Evolutionary conservation across 2,797 vertebrate genomes (phyloP), one percentile per base, ranked within the genome.

Genomic region (Prunella strophiata): DNA sequence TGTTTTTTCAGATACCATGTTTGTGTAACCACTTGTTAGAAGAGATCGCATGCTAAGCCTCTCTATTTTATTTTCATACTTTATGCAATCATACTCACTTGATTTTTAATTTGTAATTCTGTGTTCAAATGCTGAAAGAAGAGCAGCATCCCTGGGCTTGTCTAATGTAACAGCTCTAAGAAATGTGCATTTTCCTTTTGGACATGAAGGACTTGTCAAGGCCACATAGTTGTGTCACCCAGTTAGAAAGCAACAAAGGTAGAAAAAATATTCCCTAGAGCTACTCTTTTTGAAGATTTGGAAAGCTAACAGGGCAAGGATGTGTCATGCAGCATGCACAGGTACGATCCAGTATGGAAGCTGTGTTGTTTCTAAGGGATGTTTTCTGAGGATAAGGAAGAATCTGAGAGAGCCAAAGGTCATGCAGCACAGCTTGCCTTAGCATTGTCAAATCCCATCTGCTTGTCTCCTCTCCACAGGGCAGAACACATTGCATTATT

Each of bases 401-500:
- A 85, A 42, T 86, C 47, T 14, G 27, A 54, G 59, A 91, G 96
- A 96, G 83, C 95, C 95, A 97, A 97, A 97, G 96, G 97, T 97
- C 97, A 94, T 11, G 2, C 30, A 73, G 51, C 76, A 32, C 90
- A 86, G 89, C 88, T 83, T 95, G 88, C 61, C n/a, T 76, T 93
- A 94, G 79, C 68, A 48, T 96, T 98, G 97, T 98, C 97, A 97
- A 96, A 92, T 97, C 93, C 95, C 97, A 97, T 98, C 96, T 97
- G 94, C 91, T 97, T 97, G 96, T 82, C 94, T 95, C 48, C 61
- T 96, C 95, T 97, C 97, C 94, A 96, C 88, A 96, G 96, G 94
- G 96, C 96, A 96, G 93, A 98, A 96, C 81, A 61, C 87, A 91
- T 96, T 93, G 96, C 82, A 85, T 97, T 97, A 94, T 85, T 96